Conservation (phyloP, 2,888 invertebrate genomes). For the Acanthosepion pharaonis region DNA sequence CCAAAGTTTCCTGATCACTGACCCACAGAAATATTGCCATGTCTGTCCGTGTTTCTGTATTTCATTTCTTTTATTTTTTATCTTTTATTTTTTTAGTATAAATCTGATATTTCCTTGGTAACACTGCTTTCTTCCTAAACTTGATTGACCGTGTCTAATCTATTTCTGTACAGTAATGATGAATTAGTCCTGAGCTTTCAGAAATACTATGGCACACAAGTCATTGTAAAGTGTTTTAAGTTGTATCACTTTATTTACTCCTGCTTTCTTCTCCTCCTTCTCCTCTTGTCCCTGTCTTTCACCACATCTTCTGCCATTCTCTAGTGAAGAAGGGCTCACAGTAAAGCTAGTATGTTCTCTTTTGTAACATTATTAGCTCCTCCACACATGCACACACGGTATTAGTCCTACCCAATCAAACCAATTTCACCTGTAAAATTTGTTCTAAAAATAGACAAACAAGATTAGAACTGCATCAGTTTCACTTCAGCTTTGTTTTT, state of each 20-base stretch:
- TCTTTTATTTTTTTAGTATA: not conserved
- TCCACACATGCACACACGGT: not conserved
- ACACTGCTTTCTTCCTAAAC: not conserved
- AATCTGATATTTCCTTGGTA: not conserved
- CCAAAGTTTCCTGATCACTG: not conserved
- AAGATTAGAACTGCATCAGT: not conserved
- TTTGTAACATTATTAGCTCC: not conserved
- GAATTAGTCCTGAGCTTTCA: not conserved
- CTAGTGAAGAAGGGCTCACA: not conserved
- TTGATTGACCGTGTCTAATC: not conserved
- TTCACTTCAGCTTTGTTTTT: not conserved
- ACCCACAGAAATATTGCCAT: slow-evolving; percentile 13
- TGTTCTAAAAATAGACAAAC: not conserved
- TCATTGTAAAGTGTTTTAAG: not conserved
- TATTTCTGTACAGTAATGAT: not conserved
- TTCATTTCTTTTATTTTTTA: not conserved
- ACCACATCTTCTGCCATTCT: not conserved
- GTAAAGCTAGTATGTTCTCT: not conserved
- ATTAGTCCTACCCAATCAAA: not conserved
- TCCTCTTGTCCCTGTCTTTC: not conserved
- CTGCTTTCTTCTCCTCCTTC: not conserved
- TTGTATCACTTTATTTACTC: not conserved
- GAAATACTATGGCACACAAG: not conserved
- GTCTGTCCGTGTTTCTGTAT: not conserved
- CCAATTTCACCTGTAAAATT: not conserved